Conservation (phyloP, 2,888 invertebrate genomes). For the Agonopterix alstromeriana region DNA sequence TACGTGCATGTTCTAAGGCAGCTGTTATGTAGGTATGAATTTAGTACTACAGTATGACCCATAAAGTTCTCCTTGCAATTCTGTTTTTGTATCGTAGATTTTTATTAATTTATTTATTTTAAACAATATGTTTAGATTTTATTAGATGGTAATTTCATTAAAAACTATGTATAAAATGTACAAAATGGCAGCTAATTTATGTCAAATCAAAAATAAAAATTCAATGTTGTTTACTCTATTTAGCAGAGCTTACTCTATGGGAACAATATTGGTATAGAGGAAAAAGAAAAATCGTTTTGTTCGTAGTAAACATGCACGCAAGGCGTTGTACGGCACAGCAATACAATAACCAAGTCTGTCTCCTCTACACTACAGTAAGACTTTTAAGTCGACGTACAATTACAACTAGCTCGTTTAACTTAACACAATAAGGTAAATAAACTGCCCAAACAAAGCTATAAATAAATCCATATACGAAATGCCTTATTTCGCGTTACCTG, state of each 20-base stretch:
- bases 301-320: conserved; percentile 36
- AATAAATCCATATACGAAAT: conserved; percentile 42
- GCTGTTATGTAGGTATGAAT: conserved; percentile 47
- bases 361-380: conserved; percentile 29
- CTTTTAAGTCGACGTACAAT: conserved; percentile 12
- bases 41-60: conserved; percentile 9
- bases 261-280: conserved; percentile 66
- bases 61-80: conserved; percentile 11
- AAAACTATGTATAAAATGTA: conserved; percentile 29
- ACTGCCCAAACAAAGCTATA: conserved; percentile 38
- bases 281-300: conserved; percentile 25
- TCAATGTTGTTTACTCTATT: conserved; percentile 24
- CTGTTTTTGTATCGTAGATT: conserved; percentile 19
- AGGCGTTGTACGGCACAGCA: conserved; percentile 11
- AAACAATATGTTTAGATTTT: conserved; percentile 4
- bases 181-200: conserved; percentile 62
- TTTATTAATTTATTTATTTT: conserved; percentile 26
- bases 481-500: conserved; percentile 75
- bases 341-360: conserved; percentile 29
- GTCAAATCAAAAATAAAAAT: conserved; percentile 25
- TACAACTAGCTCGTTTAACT: conserved; percentile 8
- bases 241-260: conserved; percentile 70
- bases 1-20: conserved; percentile 56
- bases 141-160: conserved; percentile 37
- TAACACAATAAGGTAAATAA: conserved; percentile 15